Base-by-base conservation (phyloP, 1,140 invertebrate genomes). In the Drepana arcuata region DNA sequence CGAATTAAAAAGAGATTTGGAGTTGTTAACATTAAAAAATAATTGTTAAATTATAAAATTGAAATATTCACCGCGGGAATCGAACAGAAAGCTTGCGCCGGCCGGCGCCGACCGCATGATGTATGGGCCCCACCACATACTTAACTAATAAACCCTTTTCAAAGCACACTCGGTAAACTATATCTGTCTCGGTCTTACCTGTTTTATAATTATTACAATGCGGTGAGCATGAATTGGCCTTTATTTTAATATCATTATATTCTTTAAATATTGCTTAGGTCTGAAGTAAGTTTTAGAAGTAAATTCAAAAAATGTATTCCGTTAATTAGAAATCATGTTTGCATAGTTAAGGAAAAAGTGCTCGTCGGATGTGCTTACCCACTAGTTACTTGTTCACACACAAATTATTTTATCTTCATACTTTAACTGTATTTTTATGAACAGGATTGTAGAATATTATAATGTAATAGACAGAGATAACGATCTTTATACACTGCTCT, bases 81-180 rank as follows among this genome's bases (percentile, higher is more conserved):
- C 40, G 49, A 70, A 63, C 39, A 44, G 64, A 60, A 56, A 65
- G 59, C 56, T 47, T 70, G 71, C 62, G 71, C 60, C 49, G n/a
- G 24, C n/a, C n/a, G 63, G 73, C 72, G 77, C 70, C 77, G 68
- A 38, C 43, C 26, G 27, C 37, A 58, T 81, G 68, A 81, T 70
- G 58, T 62, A 78, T 78, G 65, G 52, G 60, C 60, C 70, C 68
- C 55, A 50, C 65, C 58, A 70, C 64, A 63, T 48, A 62, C 47
- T 67, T 60, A 52, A 54, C 67, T 75, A 70, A 77, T 74, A 71
- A 67, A 67, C 65, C 63, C 61, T 74, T 60, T 57, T 55, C 39
- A 53, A 44, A 46, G 42, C 61, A 48, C 30, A 58, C 52, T 35
- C 35, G 27, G 46, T 37, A 35, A 71, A 54, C 44, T 72, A 73